Percentiles rank a stretch among this genome's conserved stretches.
These are phyloP conservation scores for Gymnobelideus leadbeateri DNA, from an alignment of 2,113 vertebrate genomes.

Conservation along the genomic window DNA sequence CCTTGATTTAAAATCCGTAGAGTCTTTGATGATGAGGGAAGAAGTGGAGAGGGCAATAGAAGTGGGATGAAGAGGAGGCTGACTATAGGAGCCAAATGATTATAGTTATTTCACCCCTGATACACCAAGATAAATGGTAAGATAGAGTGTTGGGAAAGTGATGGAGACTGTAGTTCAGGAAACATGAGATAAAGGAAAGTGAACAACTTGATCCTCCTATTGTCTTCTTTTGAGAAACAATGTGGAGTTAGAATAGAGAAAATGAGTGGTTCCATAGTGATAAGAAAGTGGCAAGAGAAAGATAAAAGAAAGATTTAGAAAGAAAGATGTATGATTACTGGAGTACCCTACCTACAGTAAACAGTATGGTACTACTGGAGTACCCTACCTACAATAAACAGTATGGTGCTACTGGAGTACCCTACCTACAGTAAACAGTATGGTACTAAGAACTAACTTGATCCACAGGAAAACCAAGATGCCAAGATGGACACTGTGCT, in stretches of 20 bases:
- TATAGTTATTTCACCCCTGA: neutral
- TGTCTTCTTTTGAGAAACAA: neutral
- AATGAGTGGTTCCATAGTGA: too few relatives aligned
- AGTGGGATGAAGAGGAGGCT: neutral
- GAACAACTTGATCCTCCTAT: neutral
- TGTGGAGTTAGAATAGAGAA: neutral
- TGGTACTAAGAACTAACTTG: neutral
- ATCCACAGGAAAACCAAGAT: too few relatives aligned
- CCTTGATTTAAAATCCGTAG: neutral
- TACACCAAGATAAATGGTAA: neutral
- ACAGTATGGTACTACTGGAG: neutral
- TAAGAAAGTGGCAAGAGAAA: neutral
- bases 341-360: too few relatives aligned
- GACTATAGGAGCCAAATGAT: neutral
- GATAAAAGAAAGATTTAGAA: too few relatives aligned
- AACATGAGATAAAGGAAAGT: neutral
- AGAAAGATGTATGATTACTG: too few relatives aligned
- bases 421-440: too few relatives aligned
- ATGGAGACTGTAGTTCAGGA: neutral
- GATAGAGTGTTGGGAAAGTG: neutral
- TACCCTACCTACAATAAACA: too few relatives aligned
- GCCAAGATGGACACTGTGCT: neutral
- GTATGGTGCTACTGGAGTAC: too few relatives aligned
- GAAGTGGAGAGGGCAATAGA: neutral
- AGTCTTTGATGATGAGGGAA: neutral